phyloP scores from a whole-genome alignment of 2,113 vertebrate genomes.

The Todiramphus chloris region DNA sequence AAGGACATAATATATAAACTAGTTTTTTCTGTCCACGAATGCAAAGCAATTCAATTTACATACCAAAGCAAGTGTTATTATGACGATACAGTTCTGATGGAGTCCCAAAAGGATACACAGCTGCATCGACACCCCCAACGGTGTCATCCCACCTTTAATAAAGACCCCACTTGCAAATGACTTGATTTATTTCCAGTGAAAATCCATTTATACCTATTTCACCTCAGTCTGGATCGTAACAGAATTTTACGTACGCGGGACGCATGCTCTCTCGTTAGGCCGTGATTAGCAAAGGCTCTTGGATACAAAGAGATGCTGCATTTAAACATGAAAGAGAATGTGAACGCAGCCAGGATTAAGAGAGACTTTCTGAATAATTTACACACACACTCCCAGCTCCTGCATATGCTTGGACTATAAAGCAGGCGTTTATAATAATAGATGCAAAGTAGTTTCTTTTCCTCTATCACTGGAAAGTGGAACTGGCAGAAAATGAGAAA shows the following conservation, averaged over 20 bases:
- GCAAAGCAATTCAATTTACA: neutral
- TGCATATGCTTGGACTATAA: conserved; percentile 6
- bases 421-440: neutral
- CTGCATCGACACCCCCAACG: neutral
- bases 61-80: neutral
- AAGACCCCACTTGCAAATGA: neutral
- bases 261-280: neutral
- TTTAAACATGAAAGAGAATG: conserved; percentile 9
- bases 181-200: neutral
- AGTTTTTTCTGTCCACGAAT: neutral
- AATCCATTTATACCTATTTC: neutral
- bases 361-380: conserved; percentile 54
- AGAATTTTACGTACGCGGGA: neutral
- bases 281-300: neutral
- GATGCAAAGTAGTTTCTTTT: neutral
- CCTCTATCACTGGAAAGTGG: neutral
- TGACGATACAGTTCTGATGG: neutral
- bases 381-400: neutral
- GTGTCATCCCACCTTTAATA: neutral
- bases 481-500: neutral
- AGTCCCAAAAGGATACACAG: neutral
- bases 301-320: conserved; percentile 2
- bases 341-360: neutral
- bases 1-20: neutral
- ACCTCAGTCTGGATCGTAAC: conserved; percentile 2